Percentiles rank a stretch among this genome's conserved stretches.
Evolutionary conservation across 2,797 vertebrate genomes (phyloP).

Genomic region (Lophura swinhoii): DNA sequence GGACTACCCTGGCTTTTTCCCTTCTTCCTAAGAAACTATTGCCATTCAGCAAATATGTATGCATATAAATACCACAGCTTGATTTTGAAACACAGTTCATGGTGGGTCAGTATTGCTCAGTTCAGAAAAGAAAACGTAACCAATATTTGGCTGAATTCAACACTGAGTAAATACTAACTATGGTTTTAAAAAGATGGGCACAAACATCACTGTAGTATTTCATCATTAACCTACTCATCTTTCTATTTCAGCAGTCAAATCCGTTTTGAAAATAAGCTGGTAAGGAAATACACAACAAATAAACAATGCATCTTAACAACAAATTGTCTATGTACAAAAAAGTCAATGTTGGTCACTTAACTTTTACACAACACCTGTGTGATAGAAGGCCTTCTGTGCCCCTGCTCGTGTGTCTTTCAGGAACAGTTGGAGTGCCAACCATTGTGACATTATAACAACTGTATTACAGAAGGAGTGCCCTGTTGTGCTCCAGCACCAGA

Average conservation of each 20-base stretch:
- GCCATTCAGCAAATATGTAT: neutral
- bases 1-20: neutral
- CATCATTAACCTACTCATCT: neutral
- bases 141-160: conserved; percentile 15
- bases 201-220: neutral
- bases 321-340: conserved; percentile 15
- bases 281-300: neutral
- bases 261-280: neutral
- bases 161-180: neutral
- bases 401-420: neutral
- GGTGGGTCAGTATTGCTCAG: neutral
- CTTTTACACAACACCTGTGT: neutral
- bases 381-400: neutral
- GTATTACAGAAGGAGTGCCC: neutral
- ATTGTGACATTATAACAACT: neutral
- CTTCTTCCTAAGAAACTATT: neutral
- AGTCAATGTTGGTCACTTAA: neutral
- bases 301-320: neutral
- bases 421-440: neutral
- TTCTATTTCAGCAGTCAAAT: neutral
- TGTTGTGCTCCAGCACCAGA: neutral
- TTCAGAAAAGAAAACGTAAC: neutral
- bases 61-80: neutral
- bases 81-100: neutral
- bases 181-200: neutral